Conservation (phyloP, 2,888 invertebrate species). For the Mechanitis mazaeus region DNA sequence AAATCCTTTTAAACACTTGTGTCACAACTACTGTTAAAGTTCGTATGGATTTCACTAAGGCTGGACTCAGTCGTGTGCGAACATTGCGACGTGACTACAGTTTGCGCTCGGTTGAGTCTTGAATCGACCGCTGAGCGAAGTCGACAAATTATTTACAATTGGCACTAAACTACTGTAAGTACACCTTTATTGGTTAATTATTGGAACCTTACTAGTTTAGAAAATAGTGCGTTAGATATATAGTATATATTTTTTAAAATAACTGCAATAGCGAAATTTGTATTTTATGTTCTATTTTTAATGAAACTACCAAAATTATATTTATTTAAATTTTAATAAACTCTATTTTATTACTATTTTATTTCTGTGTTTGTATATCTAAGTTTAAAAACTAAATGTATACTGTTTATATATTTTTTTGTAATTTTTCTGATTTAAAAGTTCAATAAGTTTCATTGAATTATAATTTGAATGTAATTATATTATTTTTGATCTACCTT, state of each 20-base stretch:
- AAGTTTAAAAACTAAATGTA: no score
- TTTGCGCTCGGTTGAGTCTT: neutral
- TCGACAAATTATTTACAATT: slow-evolving; percentile 2
- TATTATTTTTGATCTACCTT: no score
- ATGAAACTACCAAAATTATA: no score
- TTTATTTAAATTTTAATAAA: no score
- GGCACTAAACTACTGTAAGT: slow-evolving; percentile 9
- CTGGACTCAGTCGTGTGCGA: slow-evolving; percentile 12
- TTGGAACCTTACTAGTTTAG: neutral
- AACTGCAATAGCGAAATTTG: slow-evolving; percentile 2
- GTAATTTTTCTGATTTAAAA: no score
- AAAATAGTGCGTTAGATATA: neutral
- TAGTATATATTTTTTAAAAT: no score
- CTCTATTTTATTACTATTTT: no score
- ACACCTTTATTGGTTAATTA: slow-evolving; percentile 1
- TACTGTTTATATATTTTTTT: no score
- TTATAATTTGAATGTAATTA: no score
- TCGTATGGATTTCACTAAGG: slow-evolving; percentile 14
- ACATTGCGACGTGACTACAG: neutral
- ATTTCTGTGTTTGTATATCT: no score
- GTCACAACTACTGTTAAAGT: slow-evolving; percentile 16
- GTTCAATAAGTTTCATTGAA: no score
- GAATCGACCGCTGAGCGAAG: neutral
- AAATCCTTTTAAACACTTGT: slow-evolving; percentile 9
- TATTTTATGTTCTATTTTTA: no score